A percentile compares a stretch with the other conserved stretches of the same genome.
Evolutionary conservation across 2,113 vertebrate species (phyloP).

Genomic region (Furnarius figulus): DNA sequence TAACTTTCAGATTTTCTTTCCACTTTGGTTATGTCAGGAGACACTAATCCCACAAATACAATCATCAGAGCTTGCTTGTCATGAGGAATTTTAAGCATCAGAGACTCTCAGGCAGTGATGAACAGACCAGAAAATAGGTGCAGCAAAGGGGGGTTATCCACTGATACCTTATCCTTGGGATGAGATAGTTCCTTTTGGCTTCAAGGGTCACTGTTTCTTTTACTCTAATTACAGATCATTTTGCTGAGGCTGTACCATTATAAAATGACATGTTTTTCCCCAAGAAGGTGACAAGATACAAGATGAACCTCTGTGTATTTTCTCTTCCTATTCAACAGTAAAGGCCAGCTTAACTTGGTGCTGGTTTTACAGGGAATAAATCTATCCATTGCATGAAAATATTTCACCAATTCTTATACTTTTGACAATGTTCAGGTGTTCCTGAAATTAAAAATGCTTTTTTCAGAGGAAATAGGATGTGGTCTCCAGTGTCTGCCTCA

Average conservation of each 20-base stretch:
- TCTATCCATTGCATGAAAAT: background rate
- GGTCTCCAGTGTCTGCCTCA: fast-evolving
- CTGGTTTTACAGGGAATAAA: background rate
- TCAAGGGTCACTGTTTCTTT: background rate
- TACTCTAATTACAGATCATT: background rate
- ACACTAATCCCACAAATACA: background rate
- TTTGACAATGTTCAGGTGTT: background rate
- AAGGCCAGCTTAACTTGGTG: background rate
- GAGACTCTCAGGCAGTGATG: background rate
- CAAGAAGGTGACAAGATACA: background rate
- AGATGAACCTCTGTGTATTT: background rate
- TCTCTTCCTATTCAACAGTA: background rate
- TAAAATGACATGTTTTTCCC: background rate
- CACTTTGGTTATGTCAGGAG: background rate
- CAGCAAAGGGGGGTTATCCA: background rate
- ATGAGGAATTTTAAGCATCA: background rate
- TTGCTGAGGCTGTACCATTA: background rate
- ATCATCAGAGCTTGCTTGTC: background rate
- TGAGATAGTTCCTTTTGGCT: background rate
- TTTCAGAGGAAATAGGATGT: background rate
- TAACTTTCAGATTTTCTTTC: background rate
- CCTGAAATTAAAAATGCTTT: background rate
- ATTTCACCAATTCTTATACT: background rate
- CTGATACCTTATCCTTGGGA: background rate
- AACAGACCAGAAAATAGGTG: background rate